phyloP scores from a whole-genome alignment of 2,888 invertebrate genomes.

The Parascotia fuliginaria region DNA sequence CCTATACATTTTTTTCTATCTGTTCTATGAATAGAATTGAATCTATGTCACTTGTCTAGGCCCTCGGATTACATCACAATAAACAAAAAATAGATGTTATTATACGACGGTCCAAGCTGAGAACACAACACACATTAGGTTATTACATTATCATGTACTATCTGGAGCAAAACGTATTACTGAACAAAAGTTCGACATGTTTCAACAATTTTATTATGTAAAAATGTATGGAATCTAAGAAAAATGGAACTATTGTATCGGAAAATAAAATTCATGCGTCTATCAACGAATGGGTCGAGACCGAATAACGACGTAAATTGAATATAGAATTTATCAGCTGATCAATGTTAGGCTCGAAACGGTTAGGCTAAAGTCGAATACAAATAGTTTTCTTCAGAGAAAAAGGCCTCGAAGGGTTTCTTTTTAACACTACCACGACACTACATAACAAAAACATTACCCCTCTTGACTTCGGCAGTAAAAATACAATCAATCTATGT shows the following conservation, averaged over 20 bases:
- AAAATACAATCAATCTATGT: no score
- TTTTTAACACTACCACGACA: no score
- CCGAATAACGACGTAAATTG: conserved; percentile 23
- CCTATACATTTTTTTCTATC: no score
- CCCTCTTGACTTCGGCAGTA: no score
- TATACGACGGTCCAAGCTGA: conserved; percentile 4
- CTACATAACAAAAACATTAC: no score
- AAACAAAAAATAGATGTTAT: conserved; percentile 24
- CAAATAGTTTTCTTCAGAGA: no score
- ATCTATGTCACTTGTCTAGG: no score
- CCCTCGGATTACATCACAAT: conserved; percentile 1
- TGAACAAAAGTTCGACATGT: conserved; percentile 13
- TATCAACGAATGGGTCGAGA: conserved; percentile 10
- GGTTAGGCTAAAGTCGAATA: no score
- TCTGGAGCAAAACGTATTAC: conserved; percentile 27
- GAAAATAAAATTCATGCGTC: conserved; percentile 15
- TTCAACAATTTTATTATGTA: conserved; percentile 17
- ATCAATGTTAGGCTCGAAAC: background rate
- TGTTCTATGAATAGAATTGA: no score
- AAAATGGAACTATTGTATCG: conserved; percentile 23
- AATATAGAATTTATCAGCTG: background rate
- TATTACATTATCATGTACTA: conserved; percentile 43
- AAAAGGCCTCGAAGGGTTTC: no score
- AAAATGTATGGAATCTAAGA: conserved; percentile 4
- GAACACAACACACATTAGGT: conserved; percentile 27